Percentiles rank a stretch among this genome's conserved stretches.
These are phyloP conservation scores for Haemorhous mexicanus DNA, from an alignment of 2,113 vertebrate genomes.

Conservation along the genomic window DNA sequence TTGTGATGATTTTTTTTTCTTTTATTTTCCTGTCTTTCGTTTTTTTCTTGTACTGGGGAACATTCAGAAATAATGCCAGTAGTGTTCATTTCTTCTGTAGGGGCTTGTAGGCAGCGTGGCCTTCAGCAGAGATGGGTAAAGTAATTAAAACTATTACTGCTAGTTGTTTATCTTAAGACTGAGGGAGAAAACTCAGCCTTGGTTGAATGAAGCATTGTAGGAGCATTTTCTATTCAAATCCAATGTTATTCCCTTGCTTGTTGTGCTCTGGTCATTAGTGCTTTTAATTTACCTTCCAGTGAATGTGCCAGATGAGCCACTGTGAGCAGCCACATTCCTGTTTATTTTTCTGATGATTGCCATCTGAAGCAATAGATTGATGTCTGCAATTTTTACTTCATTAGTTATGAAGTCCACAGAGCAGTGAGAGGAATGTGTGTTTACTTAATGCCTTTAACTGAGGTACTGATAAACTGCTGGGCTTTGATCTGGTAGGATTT, in stretches of 20 bases:
- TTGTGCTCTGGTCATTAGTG: neutral
- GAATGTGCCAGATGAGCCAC: neutral
- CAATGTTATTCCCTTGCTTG: neutral
- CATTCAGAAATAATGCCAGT: neutral
- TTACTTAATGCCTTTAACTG: neutral
- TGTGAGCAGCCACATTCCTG: neutral
- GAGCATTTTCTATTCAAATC: neutral
- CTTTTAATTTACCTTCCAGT: neutral
- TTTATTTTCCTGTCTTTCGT: fast-evolving
- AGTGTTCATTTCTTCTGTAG: neutral
- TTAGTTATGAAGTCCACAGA: neutral
- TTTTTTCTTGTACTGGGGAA: neutral
- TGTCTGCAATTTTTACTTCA: neutral
- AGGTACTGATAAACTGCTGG: neutral
- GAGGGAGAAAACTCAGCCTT: neutral
- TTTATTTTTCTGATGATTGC: neutral
- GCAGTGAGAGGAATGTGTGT: neutral
- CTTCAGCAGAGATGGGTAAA: neutral
- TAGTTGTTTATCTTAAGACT: neutral
- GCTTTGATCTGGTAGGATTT: neutral
- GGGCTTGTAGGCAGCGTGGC: fast-evolving
- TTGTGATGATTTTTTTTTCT: neutral
- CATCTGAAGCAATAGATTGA: slow-evolving; percentile 8
- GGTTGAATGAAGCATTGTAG: neutral
- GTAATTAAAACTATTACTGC: neutral